A percentile compares a stretch with the other conserved stretches of the same genome.
phyloP scores from a whole-genome alignment of 1,140 invertebrate species.

The Theocolax elegans region DNA sequence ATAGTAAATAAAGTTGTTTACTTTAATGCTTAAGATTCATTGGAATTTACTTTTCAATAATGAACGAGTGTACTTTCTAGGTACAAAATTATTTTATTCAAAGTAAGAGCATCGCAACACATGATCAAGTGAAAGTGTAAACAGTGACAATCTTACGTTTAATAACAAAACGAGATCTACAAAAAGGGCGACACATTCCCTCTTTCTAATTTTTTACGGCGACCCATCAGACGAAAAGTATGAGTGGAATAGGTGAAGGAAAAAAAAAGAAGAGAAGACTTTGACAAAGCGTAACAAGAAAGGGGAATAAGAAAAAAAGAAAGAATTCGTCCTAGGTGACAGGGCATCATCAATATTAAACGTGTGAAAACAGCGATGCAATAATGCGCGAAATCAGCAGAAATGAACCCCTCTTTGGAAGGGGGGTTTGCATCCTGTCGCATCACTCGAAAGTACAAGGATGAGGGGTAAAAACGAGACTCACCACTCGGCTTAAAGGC shows the following conservation, averaged over 20 bases:
- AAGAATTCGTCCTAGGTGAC: not conserved
- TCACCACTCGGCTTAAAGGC: constrained; percentile 29
- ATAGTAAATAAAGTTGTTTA: no score
- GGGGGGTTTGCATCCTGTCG: constrained; percentile 17
- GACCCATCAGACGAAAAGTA: not conserved
- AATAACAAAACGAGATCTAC: not conserved
- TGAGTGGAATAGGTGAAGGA: not conserved
- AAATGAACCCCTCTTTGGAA: not conserved
- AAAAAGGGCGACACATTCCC: not conserved
- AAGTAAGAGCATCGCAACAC: no score
- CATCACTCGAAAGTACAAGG: no score
- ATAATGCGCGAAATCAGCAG: constrained; percentile 33
- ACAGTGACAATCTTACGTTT: no score
- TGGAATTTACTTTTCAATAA: no score
- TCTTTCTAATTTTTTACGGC: not conserved
- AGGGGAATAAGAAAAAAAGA: not conserved
- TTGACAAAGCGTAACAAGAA: no score
- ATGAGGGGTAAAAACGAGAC: constrained; percentile 23
- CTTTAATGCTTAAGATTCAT: no score
- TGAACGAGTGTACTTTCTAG: no score
- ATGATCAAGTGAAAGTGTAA: no score
- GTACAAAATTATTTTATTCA: no score
- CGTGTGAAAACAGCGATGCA: constrained; percentile 17
- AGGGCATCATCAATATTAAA: constrained; percentile 33
- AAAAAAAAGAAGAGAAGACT: not conserved